Percentiles rank a stretch among this genome's conserved stretches.
Conservation (phyloP, 1,140 invertebrate species). For the Chelonus insularis region DNA sequence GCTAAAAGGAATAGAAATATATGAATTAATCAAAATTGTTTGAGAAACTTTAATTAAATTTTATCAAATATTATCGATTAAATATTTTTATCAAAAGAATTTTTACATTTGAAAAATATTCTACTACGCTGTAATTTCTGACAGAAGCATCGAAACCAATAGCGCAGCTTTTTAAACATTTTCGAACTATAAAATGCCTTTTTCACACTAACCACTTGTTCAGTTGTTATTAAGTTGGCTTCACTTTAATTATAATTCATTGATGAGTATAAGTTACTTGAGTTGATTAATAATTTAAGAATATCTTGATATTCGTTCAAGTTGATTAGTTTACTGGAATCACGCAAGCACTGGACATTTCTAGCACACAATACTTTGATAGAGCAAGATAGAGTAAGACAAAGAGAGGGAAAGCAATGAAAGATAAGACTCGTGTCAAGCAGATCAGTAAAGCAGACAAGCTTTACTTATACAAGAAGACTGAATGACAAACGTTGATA, state of each 20-base stretch:
- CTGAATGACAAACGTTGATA: constrained; percentile 7
- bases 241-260: no score
- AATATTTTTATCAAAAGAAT: no score
- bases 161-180: constrained; percentile 38
- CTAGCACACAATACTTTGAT: neutral
- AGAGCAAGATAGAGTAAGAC: neutral
- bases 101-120: constrained; percentile 37
- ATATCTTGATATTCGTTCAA: no score
- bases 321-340: neutral
- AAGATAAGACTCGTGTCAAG: neutral
- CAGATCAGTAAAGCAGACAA: constrained; percentile 2
- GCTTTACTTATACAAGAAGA: neutral
- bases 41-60: no score
- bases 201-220: neutral
- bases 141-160: constrained; percentile 45
- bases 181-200: neutral
- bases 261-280: no score
- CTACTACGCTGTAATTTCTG: constrained; percentile 38
- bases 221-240: no score
- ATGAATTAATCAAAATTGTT: constrained; percentile 18
- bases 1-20: constrained; percentile 59
- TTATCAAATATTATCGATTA: no score
- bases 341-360: neutral
- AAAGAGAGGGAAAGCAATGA: neutral
- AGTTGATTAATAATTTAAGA: no score